These are phyloP conservation scores for Lasioglossum pauxillum DNA, from an alignment of 2,888 invertebrate genomes.

Conservation along the genomic window DNA sequence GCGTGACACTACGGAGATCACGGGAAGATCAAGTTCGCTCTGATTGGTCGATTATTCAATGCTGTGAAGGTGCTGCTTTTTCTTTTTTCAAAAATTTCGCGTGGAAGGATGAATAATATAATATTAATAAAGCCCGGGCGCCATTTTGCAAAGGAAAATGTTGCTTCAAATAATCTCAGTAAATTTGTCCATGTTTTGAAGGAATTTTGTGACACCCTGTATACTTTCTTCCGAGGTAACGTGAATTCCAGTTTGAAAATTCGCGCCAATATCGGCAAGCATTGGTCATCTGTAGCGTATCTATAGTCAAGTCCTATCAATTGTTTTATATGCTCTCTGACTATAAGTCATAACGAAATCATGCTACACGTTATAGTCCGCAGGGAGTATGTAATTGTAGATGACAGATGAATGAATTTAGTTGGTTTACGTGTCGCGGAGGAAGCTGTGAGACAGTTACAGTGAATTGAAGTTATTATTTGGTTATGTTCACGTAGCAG, in stretches of 20 bases:
- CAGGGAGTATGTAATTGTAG: background rate
- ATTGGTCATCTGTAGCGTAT: background rate
- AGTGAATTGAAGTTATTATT: background rate
- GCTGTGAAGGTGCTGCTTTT: background rate
- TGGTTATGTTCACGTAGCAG: slow-evolving; percentile 13
- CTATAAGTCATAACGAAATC: slow-evolving; percentile 23
- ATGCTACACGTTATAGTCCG: slow-evolving; percentile 7
- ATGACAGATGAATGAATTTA: slow-evolving; percentile 33
- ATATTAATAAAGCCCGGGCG: too few species aligned
- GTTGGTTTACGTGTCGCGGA: background rate
- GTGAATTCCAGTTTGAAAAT: slow-evolving; percentile 18
- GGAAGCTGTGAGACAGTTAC: background rate
- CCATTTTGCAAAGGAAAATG: too few species aligned
- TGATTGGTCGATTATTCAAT: background rate
- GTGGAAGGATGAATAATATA: background rate
- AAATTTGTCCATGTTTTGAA: too few species aligned
- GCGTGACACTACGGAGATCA: background rate
- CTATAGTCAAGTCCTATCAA: slow-evolving; percentile 15
- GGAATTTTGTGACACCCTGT: too few species aligned
- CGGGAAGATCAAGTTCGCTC: background rate
- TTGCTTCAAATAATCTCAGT: too few species aligned
- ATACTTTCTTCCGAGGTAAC: too few species aligned
- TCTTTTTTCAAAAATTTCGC: background rate
- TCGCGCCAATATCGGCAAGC: slow-evolving; percentile 29
- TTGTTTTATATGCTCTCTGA: slow-evolving; percentile 32